Percentiles rank a stretch among this genome's conserved stretches.
phyloP scores from a whole-genome alignment of 1,140 invertebrate genomes.

The Apis mellifera region DNA sequence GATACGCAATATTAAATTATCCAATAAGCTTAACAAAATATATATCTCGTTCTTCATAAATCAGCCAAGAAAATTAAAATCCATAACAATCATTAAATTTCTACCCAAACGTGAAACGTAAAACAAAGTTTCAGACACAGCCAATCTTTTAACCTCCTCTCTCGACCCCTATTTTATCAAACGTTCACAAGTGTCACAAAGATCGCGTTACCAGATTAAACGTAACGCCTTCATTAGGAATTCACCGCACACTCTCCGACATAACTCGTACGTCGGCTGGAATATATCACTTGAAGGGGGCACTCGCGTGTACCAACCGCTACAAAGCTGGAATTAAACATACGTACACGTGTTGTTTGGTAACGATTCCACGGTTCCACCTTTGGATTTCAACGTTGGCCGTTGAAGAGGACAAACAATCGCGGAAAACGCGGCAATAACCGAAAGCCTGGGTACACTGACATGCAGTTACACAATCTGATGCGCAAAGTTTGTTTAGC shows the following conservation, averaged over 20 bases:
- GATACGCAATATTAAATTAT: no score
- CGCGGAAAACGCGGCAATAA: conserved; percentile 28
- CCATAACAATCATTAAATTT: no score
- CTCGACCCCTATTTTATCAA: background rate
- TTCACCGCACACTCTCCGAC: background rate
- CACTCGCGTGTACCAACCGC: background rate
- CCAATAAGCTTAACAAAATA: no score
- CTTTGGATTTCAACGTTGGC: no score
- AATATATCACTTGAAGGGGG: background rate
- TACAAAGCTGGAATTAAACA: background rate
- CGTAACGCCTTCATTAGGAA: background rate
- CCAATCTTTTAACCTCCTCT: no score
- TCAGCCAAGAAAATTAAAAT: no score
- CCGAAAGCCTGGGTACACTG: background rate
- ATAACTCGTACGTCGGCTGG: background rate
- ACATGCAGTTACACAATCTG: background rate
- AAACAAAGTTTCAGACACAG: background rate
- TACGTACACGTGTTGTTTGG: background rate
- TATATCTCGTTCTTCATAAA: no score
- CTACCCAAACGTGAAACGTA: background rate
- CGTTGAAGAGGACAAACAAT: background rate
- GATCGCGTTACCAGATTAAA: background rate
- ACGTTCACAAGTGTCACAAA: background rate
- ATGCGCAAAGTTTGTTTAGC: conserved; percentile 9
- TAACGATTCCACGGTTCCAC: background rate